Conservation (phyloP, 2,113 vertebrate species). For the Gallinago paraguaiae region DNA sequence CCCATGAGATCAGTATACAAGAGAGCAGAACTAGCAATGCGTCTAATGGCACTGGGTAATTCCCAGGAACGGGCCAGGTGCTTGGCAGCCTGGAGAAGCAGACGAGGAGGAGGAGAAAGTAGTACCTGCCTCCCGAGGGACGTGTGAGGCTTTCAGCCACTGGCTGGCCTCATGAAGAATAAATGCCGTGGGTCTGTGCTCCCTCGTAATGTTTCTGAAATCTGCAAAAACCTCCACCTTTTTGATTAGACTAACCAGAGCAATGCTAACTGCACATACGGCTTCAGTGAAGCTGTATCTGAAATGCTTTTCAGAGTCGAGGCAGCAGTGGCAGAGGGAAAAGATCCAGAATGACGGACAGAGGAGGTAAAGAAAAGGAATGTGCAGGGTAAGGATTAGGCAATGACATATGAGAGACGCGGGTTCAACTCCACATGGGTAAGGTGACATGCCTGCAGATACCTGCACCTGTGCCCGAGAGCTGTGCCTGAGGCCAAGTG, state of each 20-base stretch:
- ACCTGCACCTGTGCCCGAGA: background rate
- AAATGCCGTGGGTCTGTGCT: background rate
- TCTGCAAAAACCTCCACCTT: background rate
- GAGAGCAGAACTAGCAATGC: background rate
- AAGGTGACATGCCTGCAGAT: background rate
- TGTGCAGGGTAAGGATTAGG: background rate
- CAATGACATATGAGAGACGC: rapidly evolving
- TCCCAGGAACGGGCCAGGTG: background rate
- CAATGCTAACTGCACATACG: background rate
- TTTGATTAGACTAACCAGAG: rapidly evolving
- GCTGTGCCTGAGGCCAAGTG: background rate
- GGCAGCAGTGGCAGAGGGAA: background rate
- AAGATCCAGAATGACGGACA: background rate
- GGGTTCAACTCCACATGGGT: background rate
- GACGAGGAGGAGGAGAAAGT: background rate
- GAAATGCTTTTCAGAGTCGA: background rate
- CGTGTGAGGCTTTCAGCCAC: background rate
- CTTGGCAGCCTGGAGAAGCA: background rate
- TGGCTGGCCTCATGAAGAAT: background rate
- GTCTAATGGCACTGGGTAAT: background rate
- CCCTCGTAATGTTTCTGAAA: background rate
- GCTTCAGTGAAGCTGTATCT: background rate
- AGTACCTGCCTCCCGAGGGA: background rate
- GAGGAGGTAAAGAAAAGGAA: background rate
- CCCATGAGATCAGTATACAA: background rate